A percentile compares a stretch with the other conserved stretches of the same genome.
Conservation (phyloP, 1,140 invertebrate genomes). For the Nasonia giraulti region DNA sequence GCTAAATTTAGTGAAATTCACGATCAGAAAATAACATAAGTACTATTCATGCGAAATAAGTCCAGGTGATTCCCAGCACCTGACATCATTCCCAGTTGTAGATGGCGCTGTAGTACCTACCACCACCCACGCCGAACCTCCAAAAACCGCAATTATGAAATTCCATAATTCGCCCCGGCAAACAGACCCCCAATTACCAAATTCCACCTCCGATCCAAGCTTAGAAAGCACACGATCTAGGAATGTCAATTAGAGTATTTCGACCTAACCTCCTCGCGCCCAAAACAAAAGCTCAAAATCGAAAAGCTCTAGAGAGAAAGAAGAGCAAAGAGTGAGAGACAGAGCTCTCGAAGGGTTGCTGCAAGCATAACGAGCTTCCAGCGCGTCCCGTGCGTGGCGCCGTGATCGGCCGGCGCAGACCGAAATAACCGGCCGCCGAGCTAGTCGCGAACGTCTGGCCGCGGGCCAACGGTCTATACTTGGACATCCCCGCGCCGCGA, state of each 20-base stretch:
- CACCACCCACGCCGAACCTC: not conserved
- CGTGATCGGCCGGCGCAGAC: constrained; percentile 58
- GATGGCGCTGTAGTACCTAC: not conserved
- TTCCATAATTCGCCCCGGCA: not conserved
- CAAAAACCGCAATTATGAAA: not conserved
- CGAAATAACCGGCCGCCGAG: constrained; percentile 72
- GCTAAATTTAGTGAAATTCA: too few relatives aligned
- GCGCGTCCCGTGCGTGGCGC: constrained; percentile 14
- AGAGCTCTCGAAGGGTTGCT: not conserved
- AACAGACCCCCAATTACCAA: not conserved
- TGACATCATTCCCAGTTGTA: not conserved
- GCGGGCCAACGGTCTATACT: constrained; percentile 82
- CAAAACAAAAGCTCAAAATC: not conserved
- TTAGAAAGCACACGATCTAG: not conserved
- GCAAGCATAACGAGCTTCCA: not conserved
- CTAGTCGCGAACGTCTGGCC: constrained; percentile 73
- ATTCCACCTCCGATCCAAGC: not conserved
- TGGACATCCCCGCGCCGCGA: constrained; percentile 79
- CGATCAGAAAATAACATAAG: too few relatives aligned
- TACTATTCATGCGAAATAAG: too few relatives aligned
- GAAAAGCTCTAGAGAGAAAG: not conserved
- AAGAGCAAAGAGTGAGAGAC: too few relatives aligned
- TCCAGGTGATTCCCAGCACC: too few relatives aligned
- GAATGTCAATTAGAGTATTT: not conserved
- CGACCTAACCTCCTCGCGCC: not conserved